A percentile compares a stretch with the other conserved stretches of the same genome.
Evolutionary conservation across 2,888 invertebrate genomes (phyloP).

Genomic region (Lysandra coridon): DNA sequence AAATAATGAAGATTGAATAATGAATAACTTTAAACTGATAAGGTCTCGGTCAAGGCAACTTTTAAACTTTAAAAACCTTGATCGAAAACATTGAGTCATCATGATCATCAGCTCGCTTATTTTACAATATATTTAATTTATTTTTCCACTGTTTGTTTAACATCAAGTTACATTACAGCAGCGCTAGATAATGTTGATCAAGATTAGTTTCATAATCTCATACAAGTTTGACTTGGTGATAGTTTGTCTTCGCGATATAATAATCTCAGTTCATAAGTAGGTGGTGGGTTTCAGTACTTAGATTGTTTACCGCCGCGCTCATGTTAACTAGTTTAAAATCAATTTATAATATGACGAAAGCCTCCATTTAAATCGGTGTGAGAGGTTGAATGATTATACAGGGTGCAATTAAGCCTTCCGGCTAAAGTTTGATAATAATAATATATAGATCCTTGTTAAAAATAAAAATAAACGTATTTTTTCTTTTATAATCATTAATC

Average conservation of each 20-base stretch:
- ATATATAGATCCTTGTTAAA: no score
- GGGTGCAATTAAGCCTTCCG: no score
- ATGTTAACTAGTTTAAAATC: not conserved
- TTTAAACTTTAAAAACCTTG: no score
- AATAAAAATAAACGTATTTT: no score
- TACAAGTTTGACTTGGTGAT: not conserved
- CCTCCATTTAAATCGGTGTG: not conserved
- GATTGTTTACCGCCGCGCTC: not conserved
- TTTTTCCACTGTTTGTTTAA: not conserved
- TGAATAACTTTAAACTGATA: no score
- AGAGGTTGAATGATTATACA: no score
- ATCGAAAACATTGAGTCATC: no score
- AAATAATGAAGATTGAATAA: no score
- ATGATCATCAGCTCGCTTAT: no score
- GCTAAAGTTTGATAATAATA: no score
- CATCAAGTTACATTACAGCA: not conserved
- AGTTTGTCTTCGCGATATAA: not conserved
- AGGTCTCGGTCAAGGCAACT: no score
- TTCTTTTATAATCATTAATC: no score
- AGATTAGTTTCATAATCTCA: not conserved
- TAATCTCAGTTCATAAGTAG: constrained; percentile 2
- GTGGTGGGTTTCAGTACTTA: not conserved
- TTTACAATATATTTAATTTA: not conserved
- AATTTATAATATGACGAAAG: not conserved
- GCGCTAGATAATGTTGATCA: not conserved